A percentile compares a stretch with the other conserved stretches of the same genome.
Conservation (phyloP, 2,113 vertebrate genomes). For the Nanger granti region DNA sequence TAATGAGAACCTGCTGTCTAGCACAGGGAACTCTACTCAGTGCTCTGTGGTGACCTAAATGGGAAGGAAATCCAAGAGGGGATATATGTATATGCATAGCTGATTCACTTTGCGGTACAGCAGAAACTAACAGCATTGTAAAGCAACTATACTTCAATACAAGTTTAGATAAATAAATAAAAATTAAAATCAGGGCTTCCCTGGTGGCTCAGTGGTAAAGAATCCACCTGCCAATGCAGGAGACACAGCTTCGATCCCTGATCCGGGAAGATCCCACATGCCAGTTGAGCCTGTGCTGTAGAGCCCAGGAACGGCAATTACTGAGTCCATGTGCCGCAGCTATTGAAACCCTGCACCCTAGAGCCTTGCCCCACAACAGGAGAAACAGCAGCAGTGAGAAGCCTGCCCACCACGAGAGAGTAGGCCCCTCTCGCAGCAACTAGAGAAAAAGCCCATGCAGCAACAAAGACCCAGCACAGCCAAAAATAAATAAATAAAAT, state of each 20-base stretch:
- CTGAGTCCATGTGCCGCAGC: accelerated
- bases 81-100: accelerated
- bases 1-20: neutral
- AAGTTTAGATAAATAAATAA: neutral
- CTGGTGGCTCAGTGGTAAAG: neutral
- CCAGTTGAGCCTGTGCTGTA: neutral
- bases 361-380: neutral
- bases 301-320: neutral
- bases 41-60: neutral
- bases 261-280: neutral
- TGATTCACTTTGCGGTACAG: neutral
- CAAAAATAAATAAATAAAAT: neutral
- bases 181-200: neutral
- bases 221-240: neutral
- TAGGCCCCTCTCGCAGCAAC: neutral
- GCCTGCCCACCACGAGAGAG: neutral
- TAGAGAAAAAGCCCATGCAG: neutral
- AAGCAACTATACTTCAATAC: neutral
- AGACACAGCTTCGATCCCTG: neutral
- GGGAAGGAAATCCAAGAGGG: neutral
- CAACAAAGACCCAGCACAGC: neutral
- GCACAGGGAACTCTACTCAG: neutral
- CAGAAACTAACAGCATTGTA: neutral
- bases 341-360: neutral
- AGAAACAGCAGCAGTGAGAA: neutral